phyloP scores from a whole-genome alignment of 2,888 invertebrate genomes.

The Empis livida region DNA sequence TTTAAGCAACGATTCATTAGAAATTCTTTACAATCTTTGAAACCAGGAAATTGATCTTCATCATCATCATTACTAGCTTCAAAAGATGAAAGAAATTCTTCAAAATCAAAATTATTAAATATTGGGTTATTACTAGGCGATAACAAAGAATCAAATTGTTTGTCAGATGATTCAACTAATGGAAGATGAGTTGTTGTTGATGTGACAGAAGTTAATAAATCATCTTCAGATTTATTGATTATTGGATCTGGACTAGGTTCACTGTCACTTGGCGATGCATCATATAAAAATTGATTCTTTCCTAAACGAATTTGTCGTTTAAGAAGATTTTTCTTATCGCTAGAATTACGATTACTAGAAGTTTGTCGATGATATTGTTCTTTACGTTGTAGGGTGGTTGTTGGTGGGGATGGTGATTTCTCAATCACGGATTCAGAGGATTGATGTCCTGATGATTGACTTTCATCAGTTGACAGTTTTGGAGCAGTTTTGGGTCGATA shows the following conservation, averaged over 20 bases:
- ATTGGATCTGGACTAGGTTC: background rate
- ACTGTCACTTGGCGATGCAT: slow-evolving; percentile 25
- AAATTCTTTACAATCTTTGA: slow-evolving; percentile 36
- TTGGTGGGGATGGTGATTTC: slow-evolving; percentile 6
- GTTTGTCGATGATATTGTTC: background rate
- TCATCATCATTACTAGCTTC: slow-evolving; percentile 42
- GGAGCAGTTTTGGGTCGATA: slow-evolving; percentile 11
- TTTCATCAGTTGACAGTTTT: background rate
- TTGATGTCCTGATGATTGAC: no score
- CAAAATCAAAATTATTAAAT: slow-evolving; percentile 47
- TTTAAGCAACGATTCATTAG: slow-evolving; percentile 28
- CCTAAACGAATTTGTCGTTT: slow-evolving; percentile 34
- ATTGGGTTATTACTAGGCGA: slow-evolving; percentile 39
- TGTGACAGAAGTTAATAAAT: slow-evolving; percentile 15
- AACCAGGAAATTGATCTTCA: slow-evolving; percentile 35
- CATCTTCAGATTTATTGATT: slow-evolving; percentile 20
- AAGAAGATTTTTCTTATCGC: slow-evolving; percentile 20
- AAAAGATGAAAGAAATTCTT: slow-evolving; percentile 55
- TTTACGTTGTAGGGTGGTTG: slow-evolving; percentile 1
- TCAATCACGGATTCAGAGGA: background rate
- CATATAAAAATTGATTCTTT: slow-evolving; percentile 35
- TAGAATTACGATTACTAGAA: slow-evolving; percentile 13
- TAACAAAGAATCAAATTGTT: slow-evolving; percentile 16
- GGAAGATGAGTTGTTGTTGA: background rate
- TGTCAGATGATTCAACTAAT: slow-evolving; percentile 16